Base-by-base conservation (phyloP, 2,888 invertebrate genomes). In the Actias luna region DNA sequence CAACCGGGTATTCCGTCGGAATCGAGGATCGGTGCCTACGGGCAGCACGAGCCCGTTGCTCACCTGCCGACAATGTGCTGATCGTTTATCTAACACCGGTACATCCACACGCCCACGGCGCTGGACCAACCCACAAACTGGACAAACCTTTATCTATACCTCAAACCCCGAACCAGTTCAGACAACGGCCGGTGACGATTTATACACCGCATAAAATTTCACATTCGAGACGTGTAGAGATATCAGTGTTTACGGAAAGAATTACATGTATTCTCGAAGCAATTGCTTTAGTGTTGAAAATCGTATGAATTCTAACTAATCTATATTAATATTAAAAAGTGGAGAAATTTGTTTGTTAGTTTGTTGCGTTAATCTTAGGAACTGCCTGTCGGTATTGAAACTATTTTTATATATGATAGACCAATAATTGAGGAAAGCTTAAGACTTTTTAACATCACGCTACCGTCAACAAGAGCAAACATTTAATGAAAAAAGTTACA, bases 21-120 rank as follows among this genome's bases (percentile, higher is more conserved):
- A 81, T 80, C 80, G 75, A 72, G 68, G 70, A 80, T 81, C 80
- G 68, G 62, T 61, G 76, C 81, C 74, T 46, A 65, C 58, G 78
- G 81, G 74, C 60, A 75, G 72, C 79, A 79, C 79, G 79, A 75
- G 72, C 67, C 75, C 69, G 72, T 76, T 71, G 72, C 69, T 76
- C 75, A 74, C 72, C 71, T 70, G 72, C 72, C 73, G 70, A 71
- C 71, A 72, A 73, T 72, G 73, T 66, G 65, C 61, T 64, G 67
- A 69, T 78, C 79, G 82, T 81, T 80, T 79, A 81, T 80, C 76
- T 71, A 67, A 62, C 57, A 62, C 61, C 61, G 61, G 61, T 62
- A 62, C 57, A 62, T 62, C 59, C 75, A 75, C 67, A 68, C 66
- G 73, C 69, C 75, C 72, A 76, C 46, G 46, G 18, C 18, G 42